A percentile compares a stretch with the other conserved stretches of the same genome.
phyloP scores from a whole-genome alignment of 2,888 invertebrate species.

The Notodonta ziczac region DNA sequence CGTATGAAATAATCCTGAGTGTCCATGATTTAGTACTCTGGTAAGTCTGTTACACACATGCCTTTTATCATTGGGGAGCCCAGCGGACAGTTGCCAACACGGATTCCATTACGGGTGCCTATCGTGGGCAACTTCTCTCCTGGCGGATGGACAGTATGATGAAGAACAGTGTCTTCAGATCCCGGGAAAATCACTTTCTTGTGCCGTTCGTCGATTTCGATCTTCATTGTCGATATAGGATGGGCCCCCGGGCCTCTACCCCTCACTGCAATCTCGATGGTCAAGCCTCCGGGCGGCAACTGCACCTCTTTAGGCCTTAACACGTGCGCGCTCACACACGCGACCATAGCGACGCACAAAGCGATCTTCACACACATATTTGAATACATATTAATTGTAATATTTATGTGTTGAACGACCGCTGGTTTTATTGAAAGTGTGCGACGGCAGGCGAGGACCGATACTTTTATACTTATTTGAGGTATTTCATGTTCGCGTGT shows the following conservation, averaged over 20 bases:
- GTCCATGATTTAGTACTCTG: constrained; percentile 19
- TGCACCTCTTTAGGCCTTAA: constrained; percentile 8
- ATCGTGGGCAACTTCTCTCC: constrained; percentile 11
- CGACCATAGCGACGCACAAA: constrained; percentile 15
- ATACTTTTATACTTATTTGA: neutral
- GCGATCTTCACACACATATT: constrained; percentile 11
- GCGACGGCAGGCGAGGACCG: neutral
- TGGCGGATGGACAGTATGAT: neutral
- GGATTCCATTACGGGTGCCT: constrained; percentile 18
- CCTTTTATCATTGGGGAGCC: constrained; percentile 11
- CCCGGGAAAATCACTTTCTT: neutral
- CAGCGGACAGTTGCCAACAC: constrained; percentile 19
- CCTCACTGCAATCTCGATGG: constrained; percentile 11
- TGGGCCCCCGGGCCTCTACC: constrained; percentile 9
- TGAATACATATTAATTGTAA: constrained; percentile 29
- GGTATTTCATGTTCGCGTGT: neutral
- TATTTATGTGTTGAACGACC: constrained; percentile 15
- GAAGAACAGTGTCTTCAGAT: neutral
- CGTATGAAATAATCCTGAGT: neutral
- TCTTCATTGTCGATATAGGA: constrained; percentile 13
- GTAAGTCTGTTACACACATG: constrained; percentile 19
- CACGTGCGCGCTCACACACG: constrained; percentile 12
- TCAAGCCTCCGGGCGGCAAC: constrained; percentile 4
- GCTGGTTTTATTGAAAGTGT: constrained; percentile 1
- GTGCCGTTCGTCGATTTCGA: constrained; percentile 14